Conservation (phyloP, 2,113 vertebrate species). For the Microcebus murinus region DNA sequence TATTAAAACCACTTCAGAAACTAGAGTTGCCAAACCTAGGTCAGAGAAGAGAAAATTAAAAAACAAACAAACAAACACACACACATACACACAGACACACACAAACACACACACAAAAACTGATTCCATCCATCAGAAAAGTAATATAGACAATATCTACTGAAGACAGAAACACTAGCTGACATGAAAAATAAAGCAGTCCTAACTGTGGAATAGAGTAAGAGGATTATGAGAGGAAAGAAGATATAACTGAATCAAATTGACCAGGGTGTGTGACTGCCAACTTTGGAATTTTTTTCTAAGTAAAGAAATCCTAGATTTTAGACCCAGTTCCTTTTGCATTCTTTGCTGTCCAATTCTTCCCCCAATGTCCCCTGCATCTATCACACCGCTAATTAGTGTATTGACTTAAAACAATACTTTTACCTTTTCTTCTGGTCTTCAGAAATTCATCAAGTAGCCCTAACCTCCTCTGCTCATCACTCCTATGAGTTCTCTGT, state of each 20-base stretch:
- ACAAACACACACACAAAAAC: not conserved
- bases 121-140: not conserved
- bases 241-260: not conserved
- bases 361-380: not conserved
- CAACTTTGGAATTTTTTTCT: not conserved
- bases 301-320: not conserved
- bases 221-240: not conserved
- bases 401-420: not conserved
- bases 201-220: not conserved
- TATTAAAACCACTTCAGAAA: not conserved
- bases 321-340: not conserved
- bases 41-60: not conserved
- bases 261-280: not conserved
- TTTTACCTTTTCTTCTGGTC: not conserved
- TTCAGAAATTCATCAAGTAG: not conserved
- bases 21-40: constrained; percentile 18
- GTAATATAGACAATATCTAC: not conserved
- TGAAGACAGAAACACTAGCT: not conserved
- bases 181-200: not conserved
- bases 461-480: not conserved
- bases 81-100: not conserved
- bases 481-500: not conserved
- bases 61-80: not conserved
- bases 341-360: not conserved
- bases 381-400: not conserved